Percentiles rank a stretch among this genome's conserved stretches.
phyloP scores from a whole-genome alignment of 2,113 vertebrate species.

The Oryzias javanicus region DNA sequence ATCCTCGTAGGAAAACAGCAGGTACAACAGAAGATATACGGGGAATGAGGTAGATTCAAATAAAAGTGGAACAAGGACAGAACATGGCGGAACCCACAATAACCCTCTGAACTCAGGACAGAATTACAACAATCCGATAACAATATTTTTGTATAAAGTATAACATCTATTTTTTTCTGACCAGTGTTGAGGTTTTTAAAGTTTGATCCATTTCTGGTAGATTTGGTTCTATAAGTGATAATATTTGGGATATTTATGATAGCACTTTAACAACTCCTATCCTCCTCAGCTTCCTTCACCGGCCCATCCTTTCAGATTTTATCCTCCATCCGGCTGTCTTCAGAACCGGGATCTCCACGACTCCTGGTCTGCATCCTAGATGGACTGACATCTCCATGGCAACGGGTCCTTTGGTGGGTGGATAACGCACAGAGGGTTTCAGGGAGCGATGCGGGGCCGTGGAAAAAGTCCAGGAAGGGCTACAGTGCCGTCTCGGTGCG shows the following conservation, averaged over 20 bases:
- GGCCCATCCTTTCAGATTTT: constrained; percentile 26
- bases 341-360: constrained; percentile 5
- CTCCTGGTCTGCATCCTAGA: constrained; percentile 50
- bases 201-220: too few relatives aligned
- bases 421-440: constrained; percentile 10
- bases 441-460: neutral
- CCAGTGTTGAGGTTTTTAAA: too few relatives aligned
- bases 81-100: too few relatives aligned
- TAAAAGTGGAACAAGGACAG: too few relatives aligned
- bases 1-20: neutral
- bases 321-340: neutral
- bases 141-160: too few relatives aligned
- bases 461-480: constrained; percentile 8
- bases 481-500: constrained; percentile 38
- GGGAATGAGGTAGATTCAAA: neutral
- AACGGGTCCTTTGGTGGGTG: constrained; percentile 50
- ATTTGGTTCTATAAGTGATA: too few relatives aligned
- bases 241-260: too few relatives aligned
- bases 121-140: too few relatives aligned
- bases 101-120: too few relatives aligned
- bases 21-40: neutral
- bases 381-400: neutral
- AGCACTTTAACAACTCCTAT: neutral
- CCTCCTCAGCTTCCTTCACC: neutral
- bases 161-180: too few relatives aligned